Evolutionary conservation across 1,140 invertebrate genomes (phyloP).

Genomic region (Vollenhovia emeryi): DNA sequence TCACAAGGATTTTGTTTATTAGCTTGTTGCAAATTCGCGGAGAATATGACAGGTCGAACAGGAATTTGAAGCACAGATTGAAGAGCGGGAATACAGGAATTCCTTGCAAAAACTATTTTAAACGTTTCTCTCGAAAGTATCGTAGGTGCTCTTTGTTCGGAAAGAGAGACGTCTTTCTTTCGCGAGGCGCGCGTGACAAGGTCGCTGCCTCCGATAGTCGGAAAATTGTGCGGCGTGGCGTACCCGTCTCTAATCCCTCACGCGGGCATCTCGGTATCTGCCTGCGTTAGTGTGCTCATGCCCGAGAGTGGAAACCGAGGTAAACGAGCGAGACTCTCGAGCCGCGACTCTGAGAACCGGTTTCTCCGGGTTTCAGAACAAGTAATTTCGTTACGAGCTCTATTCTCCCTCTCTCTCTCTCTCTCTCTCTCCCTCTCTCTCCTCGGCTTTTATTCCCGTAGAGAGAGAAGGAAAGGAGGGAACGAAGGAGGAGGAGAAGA

Average conservation of each 20-base stretch:
- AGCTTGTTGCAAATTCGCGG: not conserved
- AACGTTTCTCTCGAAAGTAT: not conserved
- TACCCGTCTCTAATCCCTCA: constrained; percentile 16
- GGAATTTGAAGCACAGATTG: not conserved
- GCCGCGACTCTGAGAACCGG: constrained; percentile 60
- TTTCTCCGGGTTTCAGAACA: constrained; percentile 67
- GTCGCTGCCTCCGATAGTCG: constrained; percentile 25
- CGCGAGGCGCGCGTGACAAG: constrained; percentile 18
- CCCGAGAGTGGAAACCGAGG: constrained; percentile 37
- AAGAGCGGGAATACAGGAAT: not conserved
- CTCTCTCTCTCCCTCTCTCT: constrained; percentile 11
- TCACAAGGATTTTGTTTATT: not conserved
- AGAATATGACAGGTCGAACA: not conserved
- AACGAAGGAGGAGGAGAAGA: not conserved
- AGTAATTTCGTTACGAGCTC: constrained; percentile 65
- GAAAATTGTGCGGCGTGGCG: constrained; percentile 10
- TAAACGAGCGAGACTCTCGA: constrained; percentile 56
- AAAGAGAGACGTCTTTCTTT: not conserved
- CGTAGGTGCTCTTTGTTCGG: not conserved
- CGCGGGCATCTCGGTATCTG: constrained; percentile 1
- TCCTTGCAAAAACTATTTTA: not conserved
- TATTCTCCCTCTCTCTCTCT: constrained; percentile 13
- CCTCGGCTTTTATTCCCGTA: constrained; percentile 35
- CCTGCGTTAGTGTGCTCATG: not conserved
- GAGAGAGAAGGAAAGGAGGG: not conserved